phyloP scores from a whole-genome alignment of 1,140 invertebrate species.

The Drosophila asahinai region DNA sequence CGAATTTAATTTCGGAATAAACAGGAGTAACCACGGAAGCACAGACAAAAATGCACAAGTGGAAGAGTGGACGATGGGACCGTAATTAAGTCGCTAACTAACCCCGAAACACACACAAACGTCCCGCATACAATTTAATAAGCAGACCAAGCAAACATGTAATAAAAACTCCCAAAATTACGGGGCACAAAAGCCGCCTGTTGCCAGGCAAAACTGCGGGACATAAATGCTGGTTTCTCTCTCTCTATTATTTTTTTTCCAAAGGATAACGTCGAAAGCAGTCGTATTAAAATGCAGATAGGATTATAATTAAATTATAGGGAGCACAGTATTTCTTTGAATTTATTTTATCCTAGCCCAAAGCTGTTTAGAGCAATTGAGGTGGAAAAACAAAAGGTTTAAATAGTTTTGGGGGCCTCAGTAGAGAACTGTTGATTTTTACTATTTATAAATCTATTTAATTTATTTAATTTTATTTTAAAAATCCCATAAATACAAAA shows the following conservation, averaged over 20 bases:
- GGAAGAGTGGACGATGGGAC: neutral
- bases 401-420: no score
- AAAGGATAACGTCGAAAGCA: constrained; percentile 3
- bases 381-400: neutral
- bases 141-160: neutral
- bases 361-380: neutral
- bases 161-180: constrained; percentile 11
- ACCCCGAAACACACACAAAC: neutral
- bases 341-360: neutral
- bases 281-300: constrained; percentile 7
- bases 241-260: neutral
- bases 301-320: neutral
- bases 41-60: neutral
- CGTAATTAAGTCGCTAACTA: neutral
- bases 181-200: constrained; percentile 3
- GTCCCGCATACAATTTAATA: constrained; percentile 18
- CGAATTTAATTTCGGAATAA: neutral
- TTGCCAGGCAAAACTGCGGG: neutral
- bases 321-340: neutral
- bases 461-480: no score
- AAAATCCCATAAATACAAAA: no score
- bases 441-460: no score
- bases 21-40: neutral
- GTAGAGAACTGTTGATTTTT: no score
- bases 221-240: neutral